Conservation (phyloP, 2,113 vertebrate genomes). For the Pelusios castaneus region DNA sequence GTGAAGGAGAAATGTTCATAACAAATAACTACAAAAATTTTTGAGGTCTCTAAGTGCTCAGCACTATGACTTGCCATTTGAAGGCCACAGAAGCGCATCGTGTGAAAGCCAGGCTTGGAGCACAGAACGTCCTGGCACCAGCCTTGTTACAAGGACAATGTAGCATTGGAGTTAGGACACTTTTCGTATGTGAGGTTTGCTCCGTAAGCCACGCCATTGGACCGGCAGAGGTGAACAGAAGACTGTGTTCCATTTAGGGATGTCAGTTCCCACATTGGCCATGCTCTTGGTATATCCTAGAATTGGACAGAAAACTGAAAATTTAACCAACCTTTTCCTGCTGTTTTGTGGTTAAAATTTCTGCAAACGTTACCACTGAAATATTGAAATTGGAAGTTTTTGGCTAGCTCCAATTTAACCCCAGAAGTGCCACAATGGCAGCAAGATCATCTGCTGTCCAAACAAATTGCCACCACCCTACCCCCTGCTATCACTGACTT, state of each 20-base stretch:
- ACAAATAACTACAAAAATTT: not conserved
- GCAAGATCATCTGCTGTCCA: conserved; percentile 18
- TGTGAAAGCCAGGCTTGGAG: not conserved
- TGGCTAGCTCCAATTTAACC: not conserved
- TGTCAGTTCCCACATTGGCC: not conserved
- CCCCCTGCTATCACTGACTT: not conserved
- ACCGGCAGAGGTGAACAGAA: not conserved
- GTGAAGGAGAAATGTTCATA: not conserved
- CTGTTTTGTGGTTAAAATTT: not conserved
- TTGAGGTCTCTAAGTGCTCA: not conserved
- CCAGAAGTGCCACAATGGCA: not conserved
- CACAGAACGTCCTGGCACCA: not conserved
- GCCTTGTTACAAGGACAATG: not conserved
- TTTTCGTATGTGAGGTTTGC: not conserved
- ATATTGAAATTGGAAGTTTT: not conserved
- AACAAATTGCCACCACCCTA: not conserved
- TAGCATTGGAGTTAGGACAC: not conserved
- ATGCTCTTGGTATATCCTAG: not conserved
- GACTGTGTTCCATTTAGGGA: not conserved
- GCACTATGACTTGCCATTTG: not conserved
- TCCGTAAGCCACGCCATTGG: not conserved
- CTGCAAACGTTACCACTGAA: not conserved
- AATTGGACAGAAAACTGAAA: not conserved
- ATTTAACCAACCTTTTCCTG: not conserved
- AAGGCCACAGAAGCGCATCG: not conserved